Conservation (phyloP, 2,888 invertebrate species). For the Papilio protenor region DNA sequence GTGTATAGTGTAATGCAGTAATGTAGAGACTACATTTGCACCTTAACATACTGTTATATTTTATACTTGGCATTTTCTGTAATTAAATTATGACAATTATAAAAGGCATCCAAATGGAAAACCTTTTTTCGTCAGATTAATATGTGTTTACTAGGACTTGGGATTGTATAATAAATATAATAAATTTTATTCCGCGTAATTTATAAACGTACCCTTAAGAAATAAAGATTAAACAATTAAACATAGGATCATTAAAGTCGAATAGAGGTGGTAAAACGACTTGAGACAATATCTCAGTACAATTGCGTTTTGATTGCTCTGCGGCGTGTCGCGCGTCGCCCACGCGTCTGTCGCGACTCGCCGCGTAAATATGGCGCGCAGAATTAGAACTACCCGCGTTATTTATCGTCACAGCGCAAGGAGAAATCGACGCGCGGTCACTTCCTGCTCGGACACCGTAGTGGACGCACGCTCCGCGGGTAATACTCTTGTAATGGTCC, state of each 20-base stretch:
- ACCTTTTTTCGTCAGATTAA: neutral
- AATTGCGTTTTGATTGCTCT: constrained; percentile 67
- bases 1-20: constrained; percentile 9
- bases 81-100: too few species aligned
- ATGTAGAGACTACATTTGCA: constrained; percentile 1
- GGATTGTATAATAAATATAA: neutral
- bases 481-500: constrained; percentile 66
- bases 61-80: neutral
- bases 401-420: constrained; percentile 65
- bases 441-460: constrained; percentile 70
- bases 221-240: constrained; percentile 13
- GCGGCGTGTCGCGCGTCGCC: constrained; percentile 58
- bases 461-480: constrained; percentile 59
- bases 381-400: constrained; percentile 80
- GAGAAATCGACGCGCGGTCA: constrained; percentile 62
- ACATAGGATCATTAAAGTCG: constrained; percentile 7
- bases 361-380: constrained; percentile 75
- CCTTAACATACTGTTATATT: neutral
- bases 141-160: neutral
- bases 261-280: constrained; percentile 53
- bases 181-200: neutral
- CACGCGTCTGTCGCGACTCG: constrained; percentile 58
- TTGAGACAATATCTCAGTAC: constrained; percentile 59
- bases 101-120: neutral
- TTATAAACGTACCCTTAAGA: neutral